Evolutionary conservation across 2,113 vertebrate species (phyloP), one percentile per base, ranked within the genome.

Genomic region (Lonchura striata): DNA sequence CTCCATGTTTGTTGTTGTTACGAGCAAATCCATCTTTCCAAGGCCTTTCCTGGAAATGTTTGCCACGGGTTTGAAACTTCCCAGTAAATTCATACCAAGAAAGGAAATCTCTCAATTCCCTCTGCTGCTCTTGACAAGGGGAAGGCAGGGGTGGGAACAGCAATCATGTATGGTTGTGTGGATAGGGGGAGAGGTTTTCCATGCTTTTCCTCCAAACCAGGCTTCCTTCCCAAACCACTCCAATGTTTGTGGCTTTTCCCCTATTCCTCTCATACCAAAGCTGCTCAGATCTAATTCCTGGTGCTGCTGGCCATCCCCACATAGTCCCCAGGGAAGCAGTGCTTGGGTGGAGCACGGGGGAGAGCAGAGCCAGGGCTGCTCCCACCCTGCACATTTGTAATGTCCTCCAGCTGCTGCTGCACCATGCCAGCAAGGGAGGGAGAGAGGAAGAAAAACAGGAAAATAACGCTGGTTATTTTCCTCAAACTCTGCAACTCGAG

Each of bases 41-140:
- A 87, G 20, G 47, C 71, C 54, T 71, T 96, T 90, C 94, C 94
- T 90, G 80, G 92, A 96, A 94, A 84, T 63, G 28, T 92, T 92
- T 94, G 80, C 60, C 46, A 18, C 0, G 1, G 28, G 69, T 59
- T 86, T 72, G 41, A 92, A 90, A 90, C 52, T 95, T 93, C 77
- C 47, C 80, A 93, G 92, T 90, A 94, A 92, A 70, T 30, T 65
- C 49, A 30, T 50, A 28, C 54, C 71, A 61, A 65, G 56, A 93
- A 92, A 93, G 37, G 75, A 83, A 93, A 81, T 44, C 54, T 50
- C 49, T 54, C 3, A 2, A 5, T 52, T 12, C 12, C 44, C 57
- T 31, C 0, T 0, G 19, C 41, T 90, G 56, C 57, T 68, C 35
- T 3, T 10, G 37, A 74, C 47, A 35, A 56, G 31, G 30, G 64